Evolutionary conservation across 2,113 vertebrate species (phyloP), one percentile per base, ranked within the genome.

Genomic region (Anguilla japonica): DNA sequence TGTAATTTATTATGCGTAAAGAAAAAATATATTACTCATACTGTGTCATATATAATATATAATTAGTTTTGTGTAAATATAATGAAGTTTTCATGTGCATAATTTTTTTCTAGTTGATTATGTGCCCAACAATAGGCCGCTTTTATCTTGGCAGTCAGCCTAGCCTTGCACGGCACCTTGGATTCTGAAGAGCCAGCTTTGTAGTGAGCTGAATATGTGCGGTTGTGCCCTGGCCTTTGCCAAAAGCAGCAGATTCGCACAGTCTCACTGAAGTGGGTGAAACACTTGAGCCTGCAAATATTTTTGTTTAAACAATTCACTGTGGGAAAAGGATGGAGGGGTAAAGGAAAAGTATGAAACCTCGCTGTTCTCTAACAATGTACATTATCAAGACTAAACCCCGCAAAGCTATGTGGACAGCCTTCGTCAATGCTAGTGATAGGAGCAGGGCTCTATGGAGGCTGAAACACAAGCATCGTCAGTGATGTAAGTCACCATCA

Each of bases 131-230:
- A 75, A 84, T 29, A 79, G 71, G 46, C 78, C 46, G 41, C 20
- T 80, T 80, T 46, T 79, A 40, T 40, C 39, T 20, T 29, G 83
- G 34, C 60, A 39, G 34, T 22, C 39, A 75, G n/a, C 71, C 71
- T 67, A n/a, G 83, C n/a, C 81, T 57, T 41, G 29, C 79, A 56
- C 22, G n/a, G 80, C 84, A 79, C 88, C 41, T 88, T 34, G 50
- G 81, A 81, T 84, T 89, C 83, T 83, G n/a, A 18, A 13, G 11
- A n/a, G 26, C 46, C 82, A 75, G 53, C 80, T 88, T 87, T 85
- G 83, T 89, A 81, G 11, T 84, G 0, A 39, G 60, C 57, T 83
- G 85, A 88, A 83, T 34, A n/a, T 46, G 9, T 18, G 60, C 83
- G 13, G 57, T 43, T 71, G 29, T 22, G 18, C 60, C 50, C 5